These are phyloP conservation scores for Kryptopterus vitreolus DNA, from an alignment of 2,797 vertebrate genomes.

Conservation along the genomic window DNA sequence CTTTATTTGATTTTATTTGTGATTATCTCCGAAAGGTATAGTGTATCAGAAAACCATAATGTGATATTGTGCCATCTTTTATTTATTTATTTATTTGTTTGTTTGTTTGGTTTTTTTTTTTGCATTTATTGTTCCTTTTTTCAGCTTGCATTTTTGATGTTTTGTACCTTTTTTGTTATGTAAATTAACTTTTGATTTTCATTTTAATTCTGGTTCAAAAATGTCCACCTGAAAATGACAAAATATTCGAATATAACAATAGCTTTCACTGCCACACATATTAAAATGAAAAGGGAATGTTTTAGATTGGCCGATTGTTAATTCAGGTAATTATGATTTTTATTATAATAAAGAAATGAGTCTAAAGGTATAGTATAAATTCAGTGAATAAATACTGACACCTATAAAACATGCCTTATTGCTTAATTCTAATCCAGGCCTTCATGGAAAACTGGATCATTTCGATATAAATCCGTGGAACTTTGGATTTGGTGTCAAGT, in stretches of 20 bases:
- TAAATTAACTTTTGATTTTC: no score
- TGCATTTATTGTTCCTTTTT: no score
- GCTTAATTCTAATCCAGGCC: not conserved
- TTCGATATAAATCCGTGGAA: not conserved
- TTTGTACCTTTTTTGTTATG: not conserved
- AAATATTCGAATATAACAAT: not conserved
- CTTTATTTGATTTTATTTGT: not conserved
- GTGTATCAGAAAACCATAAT: not conserved
- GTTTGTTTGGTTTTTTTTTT: not conserved
- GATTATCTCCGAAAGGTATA: not conserved
- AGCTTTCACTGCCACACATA: constrained; percentile 47
- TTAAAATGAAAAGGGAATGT: not conserved
- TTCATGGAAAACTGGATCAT: not conserved
- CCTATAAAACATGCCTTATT: not conserved
- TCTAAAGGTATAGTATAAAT: not conserved
- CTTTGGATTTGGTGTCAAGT: not conserved
- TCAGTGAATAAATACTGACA: not conserved
- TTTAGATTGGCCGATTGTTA: constrained; percentile 3
- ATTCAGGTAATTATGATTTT: constrained; percentile 8
- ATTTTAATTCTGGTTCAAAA: not conserved
- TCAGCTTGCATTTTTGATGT: not conserved
- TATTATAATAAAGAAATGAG: not conserved
- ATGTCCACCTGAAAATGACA: not conserved
- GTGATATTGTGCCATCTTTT: not conserved
- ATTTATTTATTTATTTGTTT: not conserved